Evolutionary conservation across 92 coral and sea anemone species (phyloP), one percentile per base, ranked within the genome.

Genomic region (Virgularia gustaviana): DNA sequence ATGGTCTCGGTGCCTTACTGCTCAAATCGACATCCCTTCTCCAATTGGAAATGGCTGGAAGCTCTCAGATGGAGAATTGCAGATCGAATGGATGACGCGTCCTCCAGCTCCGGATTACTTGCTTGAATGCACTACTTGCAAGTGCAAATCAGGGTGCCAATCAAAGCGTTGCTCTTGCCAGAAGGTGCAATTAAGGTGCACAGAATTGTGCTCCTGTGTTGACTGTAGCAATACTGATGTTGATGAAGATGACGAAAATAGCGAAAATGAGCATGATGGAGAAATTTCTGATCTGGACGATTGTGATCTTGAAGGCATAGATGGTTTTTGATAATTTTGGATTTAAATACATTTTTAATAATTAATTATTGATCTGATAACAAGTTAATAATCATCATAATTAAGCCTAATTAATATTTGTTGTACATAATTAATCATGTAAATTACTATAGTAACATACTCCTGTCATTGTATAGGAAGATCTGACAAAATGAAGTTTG

Each of bases 81-180:
- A 18, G 49, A 71, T 57, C 25, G 27, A 4, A 49, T 59, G 78
- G 72, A 79, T 79, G 83, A 79, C 39, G 0, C 58, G 18, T 35
- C 83, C 83, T 13, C 31, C 71, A 1, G 79, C 79, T 0, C 56
- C 83, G 4, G 71, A 79, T 3, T 79, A 71, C 33, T 30, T 79
- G 15, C 36, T 57, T 22, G 64, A 57, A 57, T 6, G 28, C 33
- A 39, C 33, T 16, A 22, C 47, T 41, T 64, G 76, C 77, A 41
- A 65, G 28, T 76, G 76, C 41, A 41, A 49, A 65, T 44, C 76
- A 12, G 75, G 80, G 28, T 75, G 80, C 55, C 37, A 27, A 12
- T 44, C 16, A 28, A 41, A 57, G 57, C 44, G 76, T 6, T 44
- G 81, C 18, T 76, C 76, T 0, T 76, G 81, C 49, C 11, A 12